Evolutionary conservation across 1,140 invertebrate genomes (phyloP).

Genomic region (Heterodera schachtii): DNA sequence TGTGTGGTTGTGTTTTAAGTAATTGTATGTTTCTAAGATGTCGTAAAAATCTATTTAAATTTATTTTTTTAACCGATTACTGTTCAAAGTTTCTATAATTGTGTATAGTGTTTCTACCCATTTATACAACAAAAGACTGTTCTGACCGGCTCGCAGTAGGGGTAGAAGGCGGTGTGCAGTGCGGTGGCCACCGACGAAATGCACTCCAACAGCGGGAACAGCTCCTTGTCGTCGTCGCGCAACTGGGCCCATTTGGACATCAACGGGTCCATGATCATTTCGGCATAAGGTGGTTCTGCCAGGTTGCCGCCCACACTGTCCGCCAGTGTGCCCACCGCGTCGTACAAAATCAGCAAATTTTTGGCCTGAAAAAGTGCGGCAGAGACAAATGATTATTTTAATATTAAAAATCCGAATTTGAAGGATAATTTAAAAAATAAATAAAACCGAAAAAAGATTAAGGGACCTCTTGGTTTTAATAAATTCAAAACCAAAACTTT

Average conservation of each 20-base stretch:
- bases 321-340: conserved; percentile 95
- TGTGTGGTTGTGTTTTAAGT: too few species aligned
- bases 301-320: conserved; percentile 95
- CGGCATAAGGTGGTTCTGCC: conserved; percentile 92
- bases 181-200: conserved; percentile 96
- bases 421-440: too few species aligned
- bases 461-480: too few species aligned
- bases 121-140: conserved; percentile 46
- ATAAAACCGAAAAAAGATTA: too few species aligned
- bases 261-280: conserved; percentile 92
- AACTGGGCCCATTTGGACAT: conserved; percentile 97
- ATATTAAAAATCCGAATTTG: too few species aligned
- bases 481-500: too few species aligned
- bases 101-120: neutral
- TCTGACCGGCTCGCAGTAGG: conserved; percentile 97
- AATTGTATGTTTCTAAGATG: too few species aligned
- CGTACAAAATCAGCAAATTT: conserved; percentile 95
- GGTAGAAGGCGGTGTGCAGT: conserved; percentile 90
- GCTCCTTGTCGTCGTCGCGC: conserved; percentile 96
- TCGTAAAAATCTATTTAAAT: too few species aligned
- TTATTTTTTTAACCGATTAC: too few species aligned
- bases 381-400: conserved; percentile 36
- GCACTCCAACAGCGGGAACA: conserved; percentile 95
- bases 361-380: conserved; percentile 80
- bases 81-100: too few species aligned